Percentiles rank a stretch among this genome's conserved stretches.
phyloP scores from a whole-genome alignment of 2,888 invertebrate species.

The Cotesia congregata region DNA sequence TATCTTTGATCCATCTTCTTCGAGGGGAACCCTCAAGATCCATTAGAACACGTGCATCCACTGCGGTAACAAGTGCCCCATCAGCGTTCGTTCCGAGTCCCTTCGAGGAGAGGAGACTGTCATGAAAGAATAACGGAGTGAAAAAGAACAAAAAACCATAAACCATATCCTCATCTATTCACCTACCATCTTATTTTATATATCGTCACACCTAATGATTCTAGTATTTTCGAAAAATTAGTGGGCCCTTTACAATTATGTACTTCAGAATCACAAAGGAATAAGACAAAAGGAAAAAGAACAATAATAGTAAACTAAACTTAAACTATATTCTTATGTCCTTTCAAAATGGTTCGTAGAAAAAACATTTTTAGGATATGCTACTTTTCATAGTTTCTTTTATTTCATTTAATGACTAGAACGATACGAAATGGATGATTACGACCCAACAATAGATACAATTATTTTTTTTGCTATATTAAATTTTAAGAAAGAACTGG shows the following conservation, averaged over 20 bases:
- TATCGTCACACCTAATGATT: conserved; percentile 48
- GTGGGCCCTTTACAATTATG: conserved; percentile 44
- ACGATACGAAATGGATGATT: conserved; percentile 11
- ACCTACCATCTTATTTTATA: conserved; percentile 31
- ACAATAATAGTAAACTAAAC: conserved; percentile 27
- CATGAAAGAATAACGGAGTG: conserved; percentile 34
- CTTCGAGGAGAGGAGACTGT: conserved; percentile 43
- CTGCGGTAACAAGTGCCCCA: conserved; percentile 64
- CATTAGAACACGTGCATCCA: conserved; percentile 68
- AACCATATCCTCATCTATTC: conserved; percentile 41
- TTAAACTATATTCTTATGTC: conserved; percentile 44
- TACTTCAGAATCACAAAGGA: conserved; percentile 33
- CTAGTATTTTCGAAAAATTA: conserved; percentile 46
- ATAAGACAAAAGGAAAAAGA: conserved; percentile 25
- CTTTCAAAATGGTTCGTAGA: conserved; percentile 46
- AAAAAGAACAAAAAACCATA: conserved; percentile 40
- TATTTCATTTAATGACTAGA: conserved; percentile 15
- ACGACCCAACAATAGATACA: conserved; percentile 12
- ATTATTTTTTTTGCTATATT: conserved; percentile 14
- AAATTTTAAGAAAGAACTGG: background rate
- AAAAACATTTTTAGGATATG: conserved; percentile 45
- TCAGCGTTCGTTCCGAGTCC: conserved; percentile 59
- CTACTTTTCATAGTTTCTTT: conserved; percentile 9
- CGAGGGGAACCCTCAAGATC: conserved; percentile 52
- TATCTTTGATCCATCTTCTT: conserved; percentile 37